Percentiles rank a stretch among this genome's conserved stretches.
Conservation (phyloP, 2,888 invertebrate species). For the Camptogramma bilineatum region DNA sequence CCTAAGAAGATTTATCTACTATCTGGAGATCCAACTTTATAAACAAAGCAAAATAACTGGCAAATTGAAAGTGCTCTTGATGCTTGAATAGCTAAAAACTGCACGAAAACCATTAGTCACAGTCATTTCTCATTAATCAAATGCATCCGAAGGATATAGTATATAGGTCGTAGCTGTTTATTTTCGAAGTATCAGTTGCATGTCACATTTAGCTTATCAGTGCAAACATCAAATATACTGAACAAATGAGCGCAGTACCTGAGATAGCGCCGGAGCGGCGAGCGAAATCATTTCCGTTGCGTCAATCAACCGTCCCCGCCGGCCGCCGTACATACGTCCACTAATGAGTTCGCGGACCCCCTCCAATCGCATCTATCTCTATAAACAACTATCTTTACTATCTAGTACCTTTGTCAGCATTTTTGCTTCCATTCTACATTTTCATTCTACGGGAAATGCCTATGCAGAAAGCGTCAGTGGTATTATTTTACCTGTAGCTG, state of each 20-base stretch:
- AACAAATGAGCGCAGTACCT: slow-evolving; percentile 69
- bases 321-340: slow-evolving; percentile 64
- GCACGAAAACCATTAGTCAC: not conserved
- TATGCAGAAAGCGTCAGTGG: not conserved
- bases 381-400: slow-evolving; percentile 2
- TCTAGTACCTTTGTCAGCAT: slow-evolving; percentile 3
- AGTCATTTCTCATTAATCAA: not conserved
- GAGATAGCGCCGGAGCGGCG: slow-evolving; percentile 72
- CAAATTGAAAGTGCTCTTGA: not conserved
- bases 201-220: slow-evolving; percentile 51
- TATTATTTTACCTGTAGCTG: not conserved
- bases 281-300: slow-evolving; percentile 80
- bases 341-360: slow-evolving; percentile 77
- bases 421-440: slow-evolving; percentile 1
- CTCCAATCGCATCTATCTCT: slow-evolving; percentile 53
- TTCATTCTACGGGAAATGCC: not conserved
- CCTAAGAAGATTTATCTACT: slow-evolving; percentile 4
- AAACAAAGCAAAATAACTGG: not conserved
- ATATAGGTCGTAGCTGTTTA: not conserved
- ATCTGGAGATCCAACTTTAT: not conserved
- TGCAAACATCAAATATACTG: slow-evolving; percentile 68
- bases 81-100: not conserved
- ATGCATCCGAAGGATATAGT: not conserved
- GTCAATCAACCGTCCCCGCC: slow-evolving; percentile 76
- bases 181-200: slow-evolving; percentile 4